These are phyloP conservation scores for Lucinisca nassula DNA, from an alignment of 2,888 invertebrate genomes.

Conservation along the genomic window DNA sequence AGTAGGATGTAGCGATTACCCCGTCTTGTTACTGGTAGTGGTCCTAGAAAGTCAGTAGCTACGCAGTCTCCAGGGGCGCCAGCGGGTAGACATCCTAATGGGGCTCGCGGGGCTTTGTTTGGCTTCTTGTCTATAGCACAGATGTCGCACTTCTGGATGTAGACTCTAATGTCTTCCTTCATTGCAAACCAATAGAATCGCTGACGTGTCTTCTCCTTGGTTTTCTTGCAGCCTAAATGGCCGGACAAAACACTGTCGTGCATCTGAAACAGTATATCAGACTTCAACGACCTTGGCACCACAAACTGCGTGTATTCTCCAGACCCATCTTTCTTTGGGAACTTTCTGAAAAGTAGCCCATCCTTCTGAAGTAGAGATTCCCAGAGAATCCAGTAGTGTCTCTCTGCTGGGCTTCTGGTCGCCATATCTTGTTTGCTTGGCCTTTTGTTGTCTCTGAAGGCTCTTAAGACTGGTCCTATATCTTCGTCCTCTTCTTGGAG, in stretches of 20 bases:
- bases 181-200: conserved; percentile 38
- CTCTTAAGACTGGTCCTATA: background rate
- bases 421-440: background rate
- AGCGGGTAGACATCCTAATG: background rate
- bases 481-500: conserved; percentile 16
- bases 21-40: background rate
- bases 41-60: background rate
- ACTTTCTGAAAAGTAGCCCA: background rate
- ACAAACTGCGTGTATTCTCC: background rate
- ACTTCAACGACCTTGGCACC: conserved; percentile 8
- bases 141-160: conserved; percentile 14
- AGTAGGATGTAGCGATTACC: background rate
- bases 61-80: background rate
- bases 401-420: background rate
- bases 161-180: conserved; percentile 16
- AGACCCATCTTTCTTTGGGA: background rate
- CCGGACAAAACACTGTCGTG: conserved; percentile 21
- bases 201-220: conserved; percentile 8
- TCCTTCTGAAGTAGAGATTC: background rate
- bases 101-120: background rate
- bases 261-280: conserved; percentile 15
- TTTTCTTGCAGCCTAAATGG: conserved; percentile 40
- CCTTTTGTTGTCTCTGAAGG: background rate
- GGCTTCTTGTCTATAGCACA: background rate
- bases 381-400: conserved; percentile 2